phyloP scores from a whole-genome alignment of 2,113 vertebrate genomes.

The Muntiacus reevesi region DNA sequence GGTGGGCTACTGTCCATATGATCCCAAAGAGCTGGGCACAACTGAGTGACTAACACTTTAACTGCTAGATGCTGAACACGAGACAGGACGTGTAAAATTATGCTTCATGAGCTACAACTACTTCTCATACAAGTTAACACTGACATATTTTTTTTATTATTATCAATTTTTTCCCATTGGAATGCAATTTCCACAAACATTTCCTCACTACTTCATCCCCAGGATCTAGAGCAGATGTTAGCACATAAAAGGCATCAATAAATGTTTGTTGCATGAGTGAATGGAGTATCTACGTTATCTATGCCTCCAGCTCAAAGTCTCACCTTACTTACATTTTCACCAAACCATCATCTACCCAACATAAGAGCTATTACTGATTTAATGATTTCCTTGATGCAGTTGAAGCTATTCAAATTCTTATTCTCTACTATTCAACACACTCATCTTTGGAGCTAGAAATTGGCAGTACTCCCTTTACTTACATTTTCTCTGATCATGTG shows the following conservation, averaged over 20 bases:
- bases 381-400: not conserved
- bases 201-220: not conserved
- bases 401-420: not conserved
- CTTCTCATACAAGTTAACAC: not conserved
- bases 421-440: not conserved
- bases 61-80: not conserved
- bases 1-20: not conserved
- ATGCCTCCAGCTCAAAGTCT: not conserved
- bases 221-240: not conserved
- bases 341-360: not conserved
- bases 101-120: not conserved
- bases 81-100: not conserved
- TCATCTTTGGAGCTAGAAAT: not conserved
- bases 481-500: not conserved
- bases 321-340: not conserved
- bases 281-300: not conserved
- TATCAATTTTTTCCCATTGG: not conserved
- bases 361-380: not conserved
- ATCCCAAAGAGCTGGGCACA: not conserved
- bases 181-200: not conserved
- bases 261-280: not conserved
- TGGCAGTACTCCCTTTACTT: not conserved
- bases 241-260: not conserved
- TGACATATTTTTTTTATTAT: not conserved
- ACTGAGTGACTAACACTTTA: not conserved